Conservation (phyloP, 92 coral and sea anemone species). For the Epizoanthus rinbou region DNA sequence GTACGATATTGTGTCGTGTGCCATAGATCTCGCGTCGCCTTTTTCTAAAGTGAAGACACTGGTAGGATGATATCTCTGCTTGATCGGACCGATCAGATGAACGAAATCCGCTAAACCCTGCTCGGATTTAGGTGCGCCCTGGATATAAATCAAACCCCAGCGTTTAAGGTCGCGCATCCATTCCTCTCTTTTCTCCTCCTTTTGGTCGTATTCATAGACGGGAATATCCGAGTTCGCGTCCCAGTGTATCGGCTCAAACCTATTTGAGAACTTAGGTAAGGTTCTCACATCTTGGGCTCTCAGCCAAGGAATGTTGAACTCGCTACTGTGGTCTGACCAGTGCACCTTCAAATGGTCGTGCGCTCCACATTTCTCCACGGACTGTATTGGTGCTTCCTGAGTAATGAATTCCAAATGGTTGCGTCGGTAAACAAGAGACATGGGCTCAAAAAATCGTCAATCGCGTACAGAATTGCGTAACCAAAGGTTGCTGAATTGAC, state of each 20-base stretch:
- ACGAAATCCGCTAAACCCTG: background rate
- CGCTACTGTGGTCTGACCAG: constrained; percentile 28
- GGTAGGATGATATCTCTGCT: constrained; percentile 29
- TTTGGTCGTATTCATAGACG: background rate
- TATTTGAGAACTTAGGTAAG: background rate
- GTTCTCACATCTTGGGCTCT: constrained; percentile 8
- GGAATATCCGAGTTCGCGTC: constrained; percentile 4
- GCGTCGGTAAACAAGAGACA: no score
- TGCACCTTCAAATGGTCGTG: background rate
- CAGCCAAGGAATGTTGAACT: constrained; percentile 18
- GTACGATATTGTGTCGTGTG: no score
- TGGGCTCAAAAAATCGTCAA: no score
- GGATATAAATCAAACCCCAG: constrained; percentile 9
- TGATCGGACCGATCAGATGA: constrained; percentile 7
- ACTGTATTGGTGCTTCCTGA: constrained; percentile 3
- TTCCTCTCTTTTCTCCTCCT: background rate
- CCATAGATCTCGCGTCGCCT: no score
- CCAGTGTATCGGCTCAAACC: background rate
- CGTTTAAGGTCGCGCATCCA: constrained; percentile 4
- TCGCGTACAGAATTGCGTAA: no score
- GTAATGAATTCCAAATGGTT: background rate
- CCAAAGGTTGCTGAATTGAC: no score
- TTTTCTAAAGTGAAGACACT: background rate
- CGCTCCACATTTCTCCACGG: background rate
- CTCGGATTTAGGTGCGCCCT: constrained; percentile 3